Conservation (phyloP, 2,113 vertebrate species). For the Sialia sialis region DNA sequence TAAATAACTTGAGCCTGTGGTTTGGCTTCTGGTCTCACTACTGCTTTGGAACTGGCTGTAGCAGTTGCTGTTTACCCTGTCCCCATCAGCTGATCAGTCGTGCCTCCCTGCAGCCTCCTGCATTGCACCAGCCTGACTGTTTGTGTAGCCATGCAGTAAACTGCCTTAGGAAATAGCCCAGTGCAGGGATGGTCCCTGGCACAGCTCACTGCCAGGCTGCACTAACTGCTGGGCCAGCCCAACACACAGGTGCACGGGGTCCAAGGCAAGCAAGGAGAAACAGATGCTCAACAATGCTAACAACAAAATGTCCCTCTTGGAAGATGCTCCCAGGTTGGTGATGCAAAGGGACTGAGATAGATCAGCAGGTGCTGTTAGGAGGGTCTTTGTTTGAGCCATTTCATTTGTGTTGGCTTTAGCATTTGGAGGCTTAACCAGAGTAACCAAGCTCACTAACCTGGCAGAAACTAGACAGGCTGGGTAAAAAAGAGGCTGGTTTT, state of each 20-base stretch:
- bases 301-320: not conserved
- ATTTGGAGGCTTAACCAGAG: not conserved
- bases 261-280: rapidly evolving
- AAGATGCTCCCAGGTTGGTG: not conserved
- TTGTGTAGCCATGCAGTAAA: not conserved
- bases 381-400: not conserved
- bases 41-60: not conserved
- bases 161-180: not conserved
- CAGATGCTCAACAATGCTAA: not conserved
- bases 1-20: not conserved
- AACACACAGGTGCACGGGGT: not conserved
- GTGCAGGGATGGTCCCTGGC: rapidly evolving
- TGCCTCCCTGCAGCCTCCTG: not conserved
- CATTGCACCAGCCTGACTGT: not conserved
- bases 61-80: not conserved
- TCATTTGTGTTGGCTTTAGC: not conserved
- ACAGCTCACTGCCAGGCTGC: not conserved
- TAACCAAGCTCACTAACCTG: not conserved
- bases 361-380: not conserved
- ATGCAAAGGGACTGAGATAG: not conserved
- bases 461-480: not conserved
- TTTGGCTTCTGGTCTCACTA: not conserved
- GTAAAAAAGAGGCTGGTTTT: not conserved
- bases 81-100: not conserved
- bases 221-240: not conserved